Evolutionary conservation across 2,113 vertebrate species (phyloP), one percentile per base, ranked within the genome.

Genomic region (Mustela nigripes): DNA sequence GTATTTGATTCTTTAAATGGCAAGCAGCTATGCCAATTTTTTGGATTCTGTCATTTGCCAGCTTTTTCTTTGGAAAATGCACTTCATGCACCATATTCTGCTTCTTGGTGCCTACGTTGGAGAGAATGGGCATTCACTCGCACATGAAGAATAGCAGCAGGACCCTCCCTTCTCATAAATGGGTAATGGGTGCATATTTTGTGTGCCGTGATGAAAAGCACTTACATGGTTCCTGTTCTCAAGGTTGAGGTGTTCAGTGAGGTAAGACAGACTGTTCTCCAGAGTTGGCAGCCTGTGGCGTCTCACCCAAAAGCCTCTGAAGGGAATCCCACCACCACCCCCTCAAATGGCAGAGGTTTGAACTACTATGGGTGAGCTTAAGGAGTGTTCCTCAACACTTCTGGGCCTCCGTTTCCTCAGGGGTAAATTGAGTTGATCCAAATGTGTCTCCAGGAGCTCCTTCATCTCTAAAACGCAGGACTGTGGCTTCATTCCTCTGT

Each of bases 1-100:
- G 60, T 67, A 60, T 90, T 93, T 79, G 76, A 84, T 94, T 97
- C 86, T 95, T 96, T 33, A 79, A 24, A 69, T 92, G 84, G 71
- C 67, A 85, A 96, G 60, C 26, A 89, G 45, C 36, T 39, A 16
- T 58, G 39, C 63, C 63, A 63, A 0, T 96, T 92, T 98, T 42
- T 88, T 96, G 74, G 48, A 45, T 86, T 78, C 78, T 94, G 62
- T 45, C 60, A 53, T 33, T 87, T 91, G 48, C 45, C 53, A 91
- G 76, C 16, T 16, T 90, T 89, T 62, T 26, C 24, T 76, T 83
- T 92, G 33, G 53, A 80, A 97, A 95, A 73, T 92, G 56, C 5
- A 11, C 31, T 81, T 62, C 16, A 7, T 42, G 26, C 15, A 53
- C 53, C 8, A 7, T n/a, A 9, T 71, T 91, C 45, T 63, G 21